These are phyloP conservation scores for Meda fulgida DNA, from an alignment of 2,797 vertebrate species.

Conservation along the genomic window DNA sequence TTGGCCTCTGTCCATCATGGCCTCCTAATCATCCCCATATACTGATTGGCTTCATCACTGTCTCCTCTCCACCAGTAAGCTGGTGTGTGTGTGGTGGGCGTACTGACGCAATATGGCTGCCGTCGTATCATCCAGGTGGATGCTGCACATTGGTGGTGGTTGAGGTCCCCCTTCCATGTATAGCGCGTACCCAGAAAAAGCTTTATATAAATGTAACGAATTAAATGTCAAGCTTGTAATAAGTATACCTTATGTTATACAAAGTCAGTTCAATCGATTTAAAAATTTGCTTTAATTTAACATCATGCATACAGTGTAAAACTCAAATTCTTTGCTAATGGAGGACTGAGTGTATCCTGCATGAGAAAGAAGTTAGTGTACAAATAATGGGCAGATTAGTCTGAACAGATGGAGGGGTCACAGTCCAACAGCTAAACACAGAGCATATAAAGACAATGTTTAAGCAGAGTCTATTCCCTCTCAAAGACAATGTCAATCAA, in stretches of 20 bases:
- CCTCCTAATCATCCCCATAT: too few relatives aligned
- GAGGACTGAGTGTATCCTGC: slow-evolving; percentile 16
- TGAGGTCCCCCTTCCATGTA: too few relatives aligned
- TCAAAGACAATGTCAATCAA: slow-evolving; percentile 89
- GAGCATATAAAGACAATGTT: slow-evolving; percentile 83
- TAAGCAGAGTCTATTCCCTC: slow-evolving; percentile 88
- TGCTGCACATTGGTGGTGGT: too few relatives aligned
- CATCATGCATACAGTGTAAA: not conserved
- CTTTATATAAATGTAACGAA: too few relatives aligned
- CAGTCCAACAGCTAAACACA: slow-evolving; percentile 90
- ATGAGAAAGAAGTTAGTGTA: slow-evolving; percentile 48
- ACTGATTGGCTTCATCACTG: too few relatives aligned
- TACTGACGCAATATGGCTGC: too few relatives aligned
- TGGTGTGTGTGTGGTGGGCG: too few relatives aligned
- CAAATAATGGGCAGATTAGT: slow-evolving; percentile 71
- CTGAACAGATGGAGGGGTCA: slow-evolving; percentile 92
- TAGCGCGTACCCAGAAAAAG: too few relatives aligned
- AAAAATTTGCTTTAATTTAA: slow-evolving; percentile 13
- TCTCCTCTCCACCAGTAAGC: too few relatives aligned
- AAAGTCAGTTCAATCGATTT: not conserved
- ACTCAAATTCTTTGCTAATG: slow-evolving; percentile 27
- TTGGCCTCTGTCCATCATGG: too few relatives aligned
- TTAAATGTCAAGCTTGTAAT: not conserved
- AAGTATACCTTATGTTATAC: not conserved
- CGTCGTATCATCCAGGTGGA: too few relatives aligned